Evolutionary conservation across 2,113 vertebrate species (phyloP).

Genomic region (Calidris pugnax): DNA sequence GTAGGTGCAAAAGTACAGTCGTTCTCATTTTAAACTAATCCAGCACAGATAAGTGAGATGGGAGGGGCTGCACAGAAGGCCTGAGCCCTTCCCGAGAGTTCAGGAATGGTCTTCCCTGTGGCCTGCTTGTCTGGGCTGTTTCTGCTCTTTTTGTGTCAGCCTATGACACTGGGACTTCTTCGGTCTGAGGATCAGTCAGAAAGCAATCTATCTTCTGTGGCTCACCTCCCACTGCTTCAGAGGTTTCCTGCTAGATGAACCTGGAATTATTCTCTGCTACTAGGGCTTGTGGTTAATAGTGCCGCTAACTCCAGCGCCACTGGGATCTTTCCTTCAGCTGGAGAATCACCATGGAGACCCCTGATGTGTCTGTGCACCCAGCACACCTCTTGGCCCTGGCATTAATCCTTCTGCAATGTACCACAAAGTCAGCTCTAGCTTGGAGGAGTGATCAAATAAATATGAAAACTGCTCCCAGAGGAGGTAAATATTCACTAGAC

Average conservation of each 20-base stretch:
- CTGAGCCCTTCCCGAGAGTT: neutral
- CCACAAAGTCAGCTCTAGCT: constrained; percentile 17
- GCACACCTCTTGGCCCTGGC: neutral
- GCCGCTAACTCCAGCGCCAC: neutral
- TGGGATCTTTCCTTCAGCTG: neutral
- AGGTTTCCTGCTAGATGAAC: neutral
- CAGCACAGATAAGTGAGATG: accelerated
- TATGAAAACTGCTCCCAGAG: constrained; percentile 37
- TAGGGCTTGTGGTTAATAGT: neutral
- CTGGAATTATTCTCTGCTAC: neutral
- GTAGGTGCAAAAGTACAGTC: neutral
- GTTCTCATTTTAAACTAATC: neutral
- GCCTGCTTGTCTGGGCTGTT: neutral
- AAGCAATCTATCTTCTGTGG: neutral
- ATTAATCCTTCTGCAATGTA: neutral
- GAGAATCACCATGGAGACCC: neutral
- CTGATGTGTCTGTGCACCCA: neutral
- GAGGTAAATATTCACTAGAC: constrained; percentile 52
- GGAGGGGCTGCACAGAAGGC: neutral
- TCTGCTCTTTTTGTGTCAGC: neutral
- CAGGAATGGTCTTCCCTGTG: neutral
- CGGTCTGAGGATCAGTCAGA: accelerated
- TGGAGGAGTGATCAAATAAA: constrained; percentile 42
- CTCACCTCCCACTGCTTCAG: neutral
- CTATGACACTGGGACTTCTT: neutral